Evolutionary conservation across 2,797 vertebrate species (phyloP), one percentile per base, ranked within the genome.

Genomic region (Enteromius thamalakanensis): DNA sequence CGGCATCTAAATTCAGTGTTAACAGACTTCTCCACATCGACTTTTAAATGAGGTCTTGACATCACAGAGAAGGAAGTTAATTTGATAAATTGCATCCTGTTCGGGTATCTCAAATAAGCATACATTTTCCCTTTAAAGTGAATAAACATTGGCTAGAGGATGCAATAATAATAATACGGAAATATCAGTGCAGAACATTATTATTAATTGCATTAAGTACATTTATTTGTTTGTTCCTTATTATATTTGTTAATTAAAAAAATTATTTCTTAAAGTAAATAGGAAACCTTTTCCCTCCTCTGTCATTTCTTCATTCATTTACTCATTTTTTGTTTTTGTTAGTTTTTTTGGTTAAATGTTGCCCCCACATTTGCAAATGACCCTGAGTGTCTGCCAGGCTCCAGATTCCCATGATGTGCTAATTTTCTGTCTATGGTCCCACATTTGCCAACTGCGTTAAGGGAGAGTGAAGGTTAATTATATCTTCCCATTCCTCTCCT

Each of bases 391-490:
- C 91, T 49, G 45, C 58, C 72, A 93, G 92, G 90, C 92, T 94
- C 86, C 70, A 93, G 93, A 92, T 94, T 94, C 96, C 96, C 95
- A 93, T 92, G 94, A 93, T 95, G 95, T 92, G 87, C 94, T 94
- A 93, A 95, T 93, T 94, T 92, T 91, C 92, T 91, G 91, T 92
- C 87, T 75, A 88, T 89, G 91, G 94, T 94, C 95, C 95, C 91
- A 90, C 94, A 94, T 74, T 91, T 94, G 94, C 94, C 93, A 82
- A 90, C 93, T 94, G 95, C 94, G 93, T 95, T 95, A 92, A 92
- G 94, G 95, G 94, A 96, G 91, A 96, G 94, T 95, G 95, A 97
- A 97, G 96, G 96, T 97, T 97, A 98, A 97, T 98, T 98, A 97
- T 96, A 95, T 96, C 94, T 95, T 87, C 93, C 93, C 94, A 92